Conservation (phyloP, 1,140 invertebrate species). For the Brachionus plicatilis region DNA sequence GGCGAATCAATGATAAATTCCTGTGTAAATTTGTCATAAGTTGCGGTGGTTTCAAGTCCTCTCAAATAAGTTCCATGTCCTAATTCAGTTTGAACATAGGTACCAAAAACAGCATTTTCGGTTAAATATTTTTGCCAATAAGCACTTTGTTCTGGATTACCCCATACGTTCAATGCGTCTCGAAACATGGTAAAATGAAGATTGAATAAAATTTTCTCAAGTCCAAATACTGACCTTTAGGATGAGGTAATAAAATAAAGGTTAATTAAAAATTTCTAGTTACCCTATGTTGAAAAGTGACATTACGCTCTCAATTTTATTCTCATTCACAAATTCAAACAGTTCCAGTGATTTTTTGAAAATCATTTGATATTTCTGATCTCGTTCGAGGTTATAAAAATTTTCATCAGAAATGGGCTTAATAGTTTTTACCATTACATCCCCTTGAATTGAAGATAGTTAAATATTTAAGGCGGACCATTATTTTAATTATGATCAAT, state of each 20-base stretch:
- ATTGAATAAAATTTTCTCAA: conserved; percentile 41
- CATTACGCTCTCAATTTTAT: neutral
- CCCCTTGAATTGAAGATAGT: neutral
- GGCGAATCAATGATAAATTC: conserved; percentile 84
- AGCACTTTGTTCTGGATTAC: conserved; percentile 73
- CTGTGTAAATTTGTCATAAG: conserved; percentile 73
- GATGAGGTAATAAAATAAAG: neutral
- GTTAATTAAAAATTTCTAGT: neutral
- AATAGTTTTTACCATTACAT: neutral
- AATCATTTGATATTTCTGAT: conserved; percentile 28
- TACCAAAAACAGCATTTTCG: conserved; percentile 76
- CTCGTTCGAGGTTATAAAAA: conserved; percentile 23
- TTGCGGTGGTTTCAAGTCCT: conserved; percentile 82
- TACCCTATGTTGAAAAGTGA: neutral
- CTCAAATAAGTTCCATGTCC: conserved; percentile 86
- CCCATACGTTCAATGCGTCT: conserved; percentile 78
- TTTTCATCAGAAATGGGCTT: conserved; percentile 15
- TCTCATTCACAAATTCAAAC: conserved; percentile 4
- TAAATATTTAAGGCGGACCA: neutral
- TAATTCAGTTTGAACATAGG: conserved; percentile 89
- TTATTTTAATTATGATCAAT: neutral
- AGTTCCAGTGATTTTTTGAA: conserved; percentile 30
- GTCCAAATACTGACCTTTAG: neutral
- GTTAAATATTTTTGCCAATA: conserved; percentile 78
- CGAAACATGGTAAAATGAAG: conserved; percentile 85